phyloP scores from a whole-genome alignment of 2,113 vertebrate genomes.

The Ceyx melanurus region DNA sequence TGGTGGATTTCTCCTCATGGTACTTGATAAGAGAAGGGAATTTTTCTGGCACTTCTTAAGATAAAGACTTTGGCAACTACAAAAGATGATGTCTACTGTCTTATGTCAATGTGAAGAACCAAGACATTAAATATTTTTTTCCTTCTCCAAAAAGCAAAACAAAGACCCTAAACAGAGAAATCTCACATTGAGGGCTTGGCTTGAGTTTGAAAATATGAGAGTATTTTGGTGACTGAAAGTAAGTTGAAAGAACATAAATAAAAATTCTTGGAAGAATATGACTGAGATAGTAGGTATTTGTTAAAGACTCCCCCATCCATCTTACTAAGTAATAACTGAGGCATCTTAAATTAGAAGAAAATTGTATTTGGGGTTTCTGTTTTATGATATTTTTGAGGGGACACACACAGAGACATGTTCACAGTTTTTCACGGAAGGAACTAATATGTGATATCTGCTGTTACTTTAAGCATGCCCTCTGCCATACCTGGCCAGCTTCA shows the following conservation, averaged over 20 bases:
- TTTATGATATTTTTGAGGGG: rapidly evolving
- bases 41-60: background rate
- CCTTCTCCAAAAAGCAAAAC: background rate
- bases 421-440: rapidly evolving
- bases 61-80: background rate
- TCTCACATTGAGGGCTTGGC: rapidly evolving
- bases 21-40: background rate
- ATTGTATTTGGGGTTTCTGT: background rate
- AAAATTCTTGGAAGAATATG: background rate
- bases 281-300: rapidly evolving
- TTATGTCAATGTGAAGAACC: background rate
- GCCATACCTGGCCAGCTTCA: background rate
- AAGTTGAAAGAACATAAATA: background rate
- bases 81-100: background rate
- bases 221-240: background rate
- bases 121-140: background rate
- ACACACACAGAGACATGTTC: too few relatives aligned
- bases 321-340: too few relatives aligned
- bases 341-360: too few relatives aligned
- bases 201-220: background rate
- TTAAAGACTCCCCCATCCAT: too few relatives aligned
- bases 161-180: background rate
- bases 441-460: background rate
- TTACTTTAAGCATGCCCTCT: background rate
- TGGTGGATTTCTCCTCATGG: background rate